These are phyloP conservation scores for Gobio occitaniae DNA, from an alignment of 2,797 vertebrate species.

Conservation along the genomic window DNA sequence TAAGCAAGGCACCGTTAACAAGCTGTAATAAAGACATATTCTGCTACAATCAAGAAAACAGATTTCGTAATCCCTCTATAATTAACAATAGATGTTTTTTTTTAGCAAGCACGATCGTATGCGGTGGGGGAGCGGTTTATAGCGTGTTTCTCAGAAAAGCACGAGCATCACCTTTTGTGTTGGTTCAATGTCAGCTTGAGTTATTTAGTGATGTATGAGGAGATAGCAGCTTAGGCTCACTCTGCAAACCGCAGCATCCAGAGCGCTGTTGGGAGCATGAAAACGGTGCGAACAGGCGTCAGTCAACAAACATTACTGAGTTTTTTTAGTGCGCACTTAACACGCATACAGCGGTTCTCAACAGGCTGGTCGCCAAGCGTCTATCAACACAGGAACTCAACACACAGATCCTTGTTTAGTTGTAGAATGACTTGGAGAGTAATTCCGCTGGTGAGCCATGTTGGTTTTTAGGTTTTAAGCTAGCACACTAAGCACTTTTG, in stretches of 20 bases:
- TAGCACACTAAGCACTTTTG: not conserved
- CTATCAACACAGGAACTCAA: slow-evolving; percentile 44
- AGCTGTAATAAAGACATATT: slow-evolving; percentile 63
- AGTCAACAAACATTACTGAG: slow-evolving; percentile 35
- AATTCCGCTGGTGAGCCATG: slow-evolving; percentile 7
- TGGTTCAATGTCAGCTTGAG: slow-evolving; percentile 22
- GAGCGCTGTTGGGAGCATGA: not conserved
- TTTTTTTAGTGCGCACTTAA: slow-evolving; percentile 47
- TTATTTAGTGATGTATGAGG: slow-evolving; percentile 13
- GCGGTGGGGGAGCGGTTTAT: not conserved
- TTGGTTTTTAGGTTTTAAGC: slow-evolving; percentile 20
- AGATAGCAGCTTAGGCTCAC: slow-evolving; percentile 23
- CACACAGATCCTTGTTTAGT: slow-evolving; percentile 31
- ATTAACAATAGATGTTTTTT: not conserved
- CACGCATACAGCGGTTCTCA: slow-evolving; percentile 39
- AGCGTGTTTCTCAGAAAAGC: slow-evolving; percentile 23
- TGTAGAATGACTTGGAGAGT: slow-evolving; percentile 28
- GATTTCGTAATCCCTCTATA: not conserved
- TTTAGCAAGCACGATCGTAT: not conserved
- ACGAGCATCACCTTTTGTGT: slow-evolving; percentile 31
- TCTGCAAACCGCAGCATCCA: slow-evolving; percentile 25
- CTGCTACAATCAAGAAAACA: slow-evolving; percentile 14
- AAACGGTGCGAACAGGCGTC: slow-evolving; percentile 42
- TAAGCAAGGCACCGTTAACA: slow-evolving; percentile 66
- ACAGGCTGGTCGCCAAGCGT: slow-evolving; percentile 10